Evolutionary conservation across 2,113 vertebrate genomes (phyloP).

Genomic region (Micronycteris hirsuta): DNA sequence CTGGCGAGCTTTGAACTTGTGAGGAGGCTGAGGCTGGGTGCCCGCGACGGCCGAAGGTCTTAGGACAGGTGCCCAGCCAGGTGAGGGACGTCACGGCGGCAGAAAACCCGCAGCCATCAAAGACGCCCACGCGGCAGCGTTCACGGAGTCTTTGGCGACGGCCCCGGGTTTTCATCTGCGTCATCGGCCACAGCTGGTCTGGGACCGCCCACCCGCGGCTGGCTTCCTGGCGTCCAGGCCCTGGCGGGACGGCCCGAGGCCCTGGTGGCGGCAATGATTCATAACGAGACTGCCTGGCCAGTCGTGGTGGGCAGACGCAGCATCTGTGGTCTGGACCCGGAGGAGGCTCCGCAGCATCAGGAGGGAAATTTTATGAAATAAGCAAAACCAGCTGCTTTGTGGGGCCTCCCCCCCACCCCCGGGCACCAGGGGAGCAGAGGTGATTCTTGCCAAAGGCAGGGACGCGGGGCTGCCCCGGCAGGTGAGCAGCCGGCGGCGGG

Average conservation of each 20-base stretch:
- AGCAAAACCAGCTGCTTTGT: neutral
- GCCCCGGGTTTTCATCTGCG: neutral
- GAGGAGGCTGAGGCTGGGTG: too few relatives aligned
- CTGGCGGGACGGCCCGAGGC: fast-evolving
- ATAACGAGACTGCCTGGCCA: neutral
- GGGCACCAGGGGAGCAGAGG: neutral
- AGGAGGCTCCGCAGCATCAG: too few relatives aligned
- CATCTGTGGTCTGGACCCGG: neutral
- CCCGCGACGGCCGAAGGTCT: fast-evolving
- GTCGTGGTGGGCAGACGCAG: fast-evolving
- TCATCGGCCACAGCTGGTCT: neutral
- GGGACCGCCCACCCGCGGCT: too few relatives aligned
- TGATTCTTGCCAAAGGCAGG: neutral
- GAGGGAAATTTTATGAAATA: neutral
- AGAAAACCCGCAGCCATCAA: too few relatives aligned
- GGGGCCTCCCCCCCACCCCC: neutral
- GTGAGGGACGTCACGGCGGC: neutral
- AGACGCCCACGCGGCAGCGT: too few relatives aligned
- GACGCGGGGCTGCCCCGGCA: fast-evolving
- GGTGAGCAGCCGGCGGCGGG: neutral
- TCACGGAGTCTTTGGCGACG: too few relatives aligned
- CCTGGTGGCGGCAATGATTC: neutral
- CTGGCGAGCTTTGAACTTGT: neutral
- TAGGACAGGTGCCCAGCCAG: too few relatives aligned
- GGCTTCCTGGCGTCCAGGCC: neutral